A percentile compares a stretch with the other conserved stretches of the same genome.
phyloP scores from a whole-genome alignment of 35 echinoderm and acorn worm species.

The Patiria miniata region DNA sequence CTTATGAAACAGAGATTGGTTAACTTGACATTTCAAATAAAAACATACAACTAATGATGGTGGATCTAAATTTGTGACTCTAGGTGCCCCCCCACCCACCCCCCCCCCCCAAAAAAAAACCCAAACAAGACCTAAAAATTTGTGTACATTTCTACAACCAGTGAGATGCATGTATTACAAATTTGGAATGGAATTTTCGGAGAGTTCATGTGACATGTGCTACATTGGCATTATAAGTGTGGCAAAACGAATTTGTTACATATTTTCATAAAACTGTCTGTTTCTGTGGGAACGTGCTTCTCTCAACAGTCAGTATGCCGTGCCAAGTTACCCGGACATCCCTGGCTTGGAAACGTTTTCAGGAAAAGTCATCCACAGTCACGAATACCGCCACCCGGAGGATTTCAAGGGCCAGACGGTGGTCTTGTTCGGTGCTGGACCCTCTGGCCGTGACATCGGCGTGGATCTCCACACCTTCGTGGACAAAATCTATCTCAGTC shows the following conservation, averaged over 20 bases:
- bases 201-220: no score
- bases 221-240: no score
- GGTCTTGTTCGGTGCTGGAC: constrained; percentile 74
- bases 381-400: constrained; percentile 74
- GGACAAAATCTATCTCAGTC: constrained; percentile 64
- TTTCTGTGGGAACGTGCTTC: neutral
- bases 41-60: no score
- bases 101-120: no score
- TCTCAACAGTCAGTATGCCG: constrained; percentile 77
- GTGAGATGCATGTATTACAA: no score
- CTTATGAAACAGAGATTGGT: no score
- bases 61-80: neutral
- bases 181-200: no score
- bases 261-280: neutral
- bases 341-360: constrained; percentile 67
- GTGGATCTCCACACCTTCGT: constrained; percentile 56
- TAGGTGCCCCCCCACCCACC: no score
- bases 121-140: neutral
- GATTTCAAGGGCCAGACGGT: constrained; percentile 63
- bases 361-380: constrained; percentile 72
- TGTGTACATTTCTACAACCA: neutral
- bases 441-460: constrained; percentile 75
- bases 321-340: constrained; percentile 62
- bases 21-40: no score
- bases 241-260: neutral